Evolutionary conservation across 1,140 invertebrate genomes (phyloP).

Genomic region (Sminthurides bifidus): DNA sequence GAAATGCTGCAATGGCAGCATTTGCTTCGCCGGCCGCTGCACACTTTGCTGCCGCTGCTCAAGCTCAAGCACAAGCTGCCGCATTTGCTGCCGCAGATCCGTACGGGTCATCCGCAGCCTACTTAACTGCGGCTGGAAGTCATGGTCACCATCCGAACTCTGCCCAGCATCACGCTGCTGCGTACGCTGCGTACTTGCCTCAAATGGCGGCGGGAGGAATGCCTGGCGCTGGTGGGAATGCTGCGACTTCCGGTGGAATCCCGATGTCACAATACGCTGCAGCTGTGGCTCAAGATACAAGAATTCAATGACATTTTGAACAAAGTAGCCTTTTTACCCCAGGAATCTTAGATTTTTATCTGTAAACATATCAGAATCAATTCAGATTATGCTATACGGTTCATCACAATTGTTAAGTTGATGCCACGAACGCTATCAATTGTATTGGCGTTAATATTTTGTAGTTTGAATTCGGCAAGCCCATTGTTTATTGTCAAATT

Average conservation of each 20-base stretch:
- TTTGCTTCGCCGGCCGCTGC: background rate
- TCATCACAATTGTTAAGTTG: too few relatives aligned
- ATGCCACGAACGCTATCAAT: too few relatives aligned
- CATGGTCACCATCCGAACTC: too few relatives aligned
- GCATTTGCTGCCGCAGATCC: constrained; percentile 11
- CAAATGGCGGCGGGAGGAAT: constrained; percentile 12
- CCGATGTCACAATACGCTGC: constrained; percentile 10
- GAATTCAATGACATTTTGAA: constrained; percentile 12
- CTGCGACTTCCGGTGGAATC: constrained; percentile 2
- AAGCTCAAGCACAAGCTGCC: background rate
- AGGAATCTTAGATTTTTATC: too few relatives aligned
- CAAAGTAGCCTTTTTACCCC: background rate
- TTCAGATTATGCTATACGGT: too few relatives aligned
- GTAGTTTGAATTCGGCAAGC: too few relatives aligned
- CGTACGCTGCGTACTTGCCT: constrained; percentile 13
- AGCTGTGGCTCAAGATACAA: constrained; percentile 15
- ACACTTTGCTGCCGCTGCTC: background rate
- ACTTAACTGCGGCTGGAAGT: background rate
- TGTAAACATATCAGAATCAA: too few relatives aligned
- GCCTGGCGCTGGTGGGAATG: constrained; percentile 2
- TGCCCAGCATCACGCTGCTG: constrained; percentile 9
- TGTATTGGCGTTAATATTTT: too few relatives aligned
- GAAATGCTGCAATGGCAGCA: background rate
- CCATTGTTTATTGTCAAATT: too few relatives aligned
- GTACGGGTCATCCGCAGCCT: constrained; percentile 3